These are phyloP conservation scores for Cygnus atratus DNA, from an alignment of 2,113 vertebrate genomes.

Conservation along the genomic window DNA sequence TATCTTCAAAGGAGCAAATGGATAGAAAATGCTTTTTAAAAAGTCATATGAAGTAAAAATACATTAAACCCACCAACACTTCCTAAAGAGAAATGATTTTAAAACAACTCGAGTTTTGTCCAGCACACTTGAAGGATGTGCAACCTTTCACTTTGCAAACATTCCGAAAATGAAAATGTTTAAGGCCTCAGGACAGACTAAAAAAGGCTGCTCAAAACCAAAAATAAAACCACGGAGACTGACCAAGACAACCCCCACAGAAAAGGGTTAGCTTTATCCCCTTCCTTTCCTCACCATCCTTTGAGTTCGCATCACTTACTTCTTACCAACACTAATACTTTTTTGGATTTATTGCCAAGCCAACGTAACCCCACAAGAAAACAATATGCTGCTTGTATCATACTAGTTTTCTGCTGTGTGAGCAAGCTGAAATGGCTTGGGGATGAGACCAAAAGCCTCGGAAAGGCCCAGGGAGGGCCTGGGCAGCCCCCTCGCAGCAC, in stretches of 20 bases:
- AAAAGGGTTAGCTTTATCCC: neutral
- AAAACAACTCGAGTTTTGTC: neutral
- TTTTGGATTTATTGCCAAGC: neutral
- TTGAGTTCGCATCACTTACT: neutral
- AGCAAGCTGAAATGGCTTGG: neutral
- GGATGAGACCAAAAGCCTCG: neutral
- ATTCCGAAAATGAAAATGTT: rapidly evolving
- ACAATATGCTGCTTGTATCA: rapidly evolving
- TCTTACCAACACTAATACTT: neutral
- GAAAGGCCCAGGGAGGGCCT: neutral
- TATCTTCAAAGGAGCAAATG: neutral
- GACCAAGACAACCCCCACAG: neutral
- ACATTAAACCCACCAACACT: neutral
- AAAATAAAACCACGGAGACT: neutral
- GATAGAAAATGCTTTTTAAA: neutral
- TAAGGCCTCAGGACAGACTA: neutral
- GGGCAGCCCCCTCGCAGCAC: neutral
- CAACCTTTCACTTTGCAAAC: neutral
- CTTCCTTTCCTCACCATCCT: neutral
- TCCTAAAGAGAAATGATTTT: neutral
- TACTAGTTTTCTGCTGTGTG: neutral
- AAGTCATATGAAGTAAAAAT: neutral
- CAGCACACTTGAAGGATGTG: neutral
- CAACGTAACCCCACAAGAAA: rapidly evolving
- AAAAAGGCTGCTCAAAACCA: neutral